These are phyloP conservation scores for Beroe ovata DNA, from an alignment of 37 sponge, comb jelly and placozoan species.

Conservation along the genomic window DNA sequence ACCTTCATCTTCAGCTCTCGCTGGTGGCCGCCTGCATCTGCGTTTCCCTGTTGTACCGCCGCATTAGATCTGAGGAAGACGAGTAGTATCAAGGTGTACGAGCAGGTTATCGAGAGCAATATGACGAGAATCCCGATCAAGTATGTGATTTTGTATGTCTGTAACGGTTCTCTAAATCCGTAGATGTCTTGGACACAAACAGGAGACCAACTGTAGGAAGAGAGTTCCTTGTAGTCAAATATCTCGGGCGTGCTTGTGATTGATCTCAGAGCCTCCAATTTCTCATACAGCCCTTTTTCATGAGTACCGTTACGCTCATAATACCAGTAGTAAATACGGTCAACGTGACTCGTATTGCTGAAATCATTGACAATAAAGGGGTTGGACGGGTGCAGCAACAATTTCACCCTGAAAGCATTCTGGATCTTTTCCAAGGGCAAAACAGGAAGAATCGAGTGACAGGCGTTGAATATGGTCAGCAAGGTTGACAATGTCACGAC, in stretches of 20 bases:
- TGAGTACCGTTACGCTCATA: background rate
- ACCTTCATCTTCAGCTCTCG: conserved; percentile 29
- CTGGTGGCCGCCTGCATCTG: background rate
- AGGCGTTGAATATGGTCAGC: background rate
- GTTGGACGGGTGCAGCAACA: background rate
- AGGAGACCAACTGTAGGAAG: conserved; percentile 41
- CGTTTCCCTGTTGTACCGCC: background rate
- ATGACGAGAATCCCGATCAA: no score
- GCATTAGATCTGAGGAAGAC: background rate
- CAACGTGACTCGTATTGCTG: background rate
- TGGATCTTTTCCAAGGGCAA: background rate
- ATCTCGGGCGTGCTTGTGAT: conserved; percentile 11
- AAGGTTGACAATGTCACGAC: background rate
- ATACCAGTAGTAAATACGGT: background rate
- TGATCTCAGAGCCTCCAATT: background rate
- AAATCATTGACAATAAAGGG: background rate
- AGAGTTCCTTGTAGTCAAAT: background rate
- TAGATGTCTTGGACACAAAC: conserved; percentile 15
- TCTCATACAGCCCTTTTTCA: background rate
- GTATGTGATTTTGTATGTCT: no score
- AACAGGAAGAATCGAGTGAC: background rate
- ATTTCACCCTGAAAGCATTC: background rate
- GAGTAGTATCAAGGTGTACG: background rate
- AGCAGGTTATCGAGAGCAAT: background rate
- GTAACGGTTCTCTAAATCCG: conserved; percentile 7